phyloP scores from a whole-genome alignment of 1,140 invertebrate species.

The Lineus longissimus region DNA sequence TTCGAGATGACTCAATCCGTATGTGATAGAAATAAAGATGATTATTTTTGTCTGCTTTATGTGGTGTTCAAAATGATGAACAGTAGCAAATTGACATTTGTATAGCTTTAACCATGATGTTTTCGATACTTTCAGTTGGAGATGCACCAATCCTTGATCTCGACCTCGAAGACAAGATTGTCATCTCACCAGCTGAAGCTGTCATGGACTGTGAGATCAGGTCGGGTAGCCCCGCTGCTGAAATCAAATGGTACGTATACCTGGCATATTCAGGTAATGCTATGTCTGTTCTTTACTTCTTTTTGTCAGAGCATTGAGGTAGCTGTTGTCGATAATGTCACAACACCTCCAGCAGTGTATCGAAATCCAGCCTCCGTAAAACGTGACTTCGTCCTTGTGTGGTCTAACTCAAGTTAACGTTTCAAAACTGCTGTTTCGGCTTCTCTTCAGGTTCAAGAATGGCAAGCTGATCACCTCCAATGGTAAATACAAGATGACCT shows the following conservation, averaged over 20 bases:
- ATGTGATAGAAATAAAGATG: not conserved
- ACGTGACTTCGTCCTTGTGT: not conserved
- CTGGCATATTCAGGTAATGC: not conserved
- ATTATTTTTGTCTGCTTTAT: not conserved
- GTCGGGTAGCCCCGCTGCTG: slow-evolving; percentile 35
- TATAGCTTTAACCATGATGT: not conserved
- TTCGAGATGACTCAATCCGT: not conserved
- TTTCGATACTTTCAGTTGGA: slow-evolving; percentile 39
- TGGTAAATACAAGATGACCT: slow-evolving; percentile 50
- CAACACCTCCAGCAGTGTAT: not conserved
- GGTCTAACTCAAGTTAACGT: not conserved
- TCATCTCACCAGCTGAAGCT: slow-evolving; percentile 31
- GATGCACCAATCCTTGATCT: slow-evolving; percentile 40
- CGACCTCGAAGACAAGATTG: slow-evolving; percentile 36
- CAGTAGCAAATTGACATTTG: not conserved
- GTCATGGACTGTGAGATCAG: slow-evolving; percentile 37
- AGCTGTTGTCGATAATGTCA: not conserved
- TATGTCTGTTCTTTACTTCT: not conserved
- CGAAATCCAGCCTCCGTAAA: not conserved
- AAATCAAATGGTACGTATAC: slow-evolving; percentile 35
- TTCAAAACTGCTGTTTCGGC: not conserved
- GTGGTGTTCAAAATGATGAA: not conserved
- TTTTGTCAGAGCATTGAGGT: not conserved
- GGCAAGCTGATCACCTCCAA: slow-evolving; percentile 43
- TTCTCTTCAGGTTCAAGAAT: slow-evolving; percentile 39